A percentile compares a stretch with the other conserved stretches of the same genome.
phyloP scores from a whole-genome alignment of 2,113 vertebrate genomes.

The Mus pahari region DNA sequence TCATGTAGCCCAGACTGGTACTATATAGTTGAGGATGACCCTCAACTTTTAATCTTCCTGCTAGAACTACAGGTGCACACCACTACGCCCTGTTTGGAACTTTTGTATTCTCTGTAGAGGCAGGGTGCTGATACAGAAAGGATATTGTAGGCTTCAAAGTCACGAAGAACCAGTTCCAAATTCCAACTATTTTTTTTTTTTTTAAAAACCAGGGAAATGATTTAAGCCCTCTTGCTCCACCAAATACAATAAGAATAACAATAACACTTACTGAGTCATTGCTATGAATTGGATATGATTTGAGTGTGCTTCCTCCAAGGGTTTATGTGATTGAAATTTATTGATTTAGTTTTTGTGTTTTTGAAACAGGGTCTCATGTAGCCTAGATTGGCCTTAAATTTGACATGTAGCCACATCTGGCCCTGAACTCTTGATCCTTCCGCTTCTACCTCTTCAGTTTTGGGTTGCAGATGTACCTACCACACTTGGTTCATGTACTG shows the following conservation, averaged over 20 bases:
- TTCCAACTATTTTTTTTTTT: background rate
- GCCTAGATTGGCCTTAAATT: background rate
- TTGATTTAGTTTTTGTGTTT: background rate
- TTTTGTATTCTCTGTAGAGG: background rate
- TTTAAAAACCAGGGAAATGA: constrained; percentile 35
- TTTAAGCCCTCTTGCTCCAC: background rate
- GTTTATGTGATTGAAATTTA: too few species aligned
- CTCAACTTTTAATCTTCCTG: background rate
- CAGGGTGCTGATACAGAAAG: background rate
- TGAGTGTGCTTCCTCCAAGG: background rate
- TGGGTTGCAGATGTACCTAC: background rate
- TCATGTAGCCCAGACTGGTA: background rate
- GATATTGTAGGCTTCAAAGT: background rate
- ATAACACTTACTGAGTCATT: background rate
- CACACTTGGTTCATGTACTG: background rate
- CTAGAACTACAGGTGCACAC: background rate
- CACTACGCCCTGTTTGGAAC: background rate
- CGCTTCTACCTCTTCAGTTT: background rate
- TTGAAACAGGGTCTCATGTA: background rate
- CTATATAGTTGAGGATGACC: background rate
- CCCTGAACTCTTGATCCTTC: background rate
- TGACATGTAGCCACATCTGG: background rate
- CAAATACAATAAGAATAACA: background rate
- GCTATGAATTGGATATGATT: background rate
- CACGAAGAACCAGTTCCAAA: constrained; percentile 14